A percentile compares a stretch with the other conserved stretches of the same genome.
These are phyloP conservation scores for Leptinotarsa haldemani DNA, from an alignment of 2,888 invertebrate species.

Conservation along the genomic window DNA sequence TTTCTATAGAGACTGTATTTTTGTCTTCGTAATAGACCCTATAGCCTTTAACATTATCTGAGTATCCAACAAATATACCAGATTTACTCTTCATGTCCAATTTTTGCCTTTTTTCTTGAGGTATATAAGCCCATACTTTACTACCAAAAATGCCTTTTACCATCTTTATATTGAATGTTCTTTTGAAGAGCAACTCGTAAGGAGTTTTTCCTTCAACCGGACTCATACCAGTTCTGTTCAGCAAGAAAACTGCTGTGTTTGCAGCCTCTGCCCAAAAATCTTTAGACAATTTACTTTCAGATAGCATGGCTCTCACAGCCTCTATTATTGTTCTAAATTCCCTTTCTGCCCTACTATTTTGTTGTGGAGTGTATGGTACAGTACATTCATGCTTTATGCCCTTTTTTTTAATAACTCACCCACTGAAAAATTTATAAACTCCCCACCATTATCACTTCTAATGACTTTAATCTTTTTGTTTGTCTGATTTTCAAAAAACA, in stretches of 20 bases:
- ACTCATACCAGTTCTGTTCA: conserved; percentile 18
- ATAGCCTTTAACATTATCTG: conserved; percentile 48
- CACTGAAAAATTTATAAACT: conserved; percentile 35
- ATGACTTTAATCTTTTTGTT: conserved; percentile 38
- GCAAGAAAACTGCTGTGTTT: conserved; percentile 22
- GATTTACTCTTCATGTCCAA: conserved; percentile 56
- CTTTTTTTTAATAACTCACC: conserved; percentile 21
- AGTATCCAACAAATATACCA: conserved; percentile 59
- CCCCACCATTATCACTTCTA: conserved; percentile 48
- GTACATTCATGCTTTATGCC: conserved; percentile 35
- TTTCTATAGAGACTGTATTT: conserved; percentile 4
- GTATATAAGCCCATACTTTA: conserved; percentile 47
- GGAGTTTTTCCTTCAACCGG: conserved; percentile 10
- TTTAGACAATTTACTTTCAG: conserved; percentile 19
- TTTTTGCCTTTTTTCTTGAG: conserved; percentile 56
- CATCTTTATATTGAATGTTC: conserved; percentile 13
- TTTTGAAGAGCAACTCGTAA: conserved; percentile 2
- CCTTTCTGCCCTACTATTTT: conserved; percentile 44
- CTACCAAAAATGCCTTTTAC: conserved; percentile 6
- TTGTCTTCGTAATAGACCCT: conserved; percentile 15
- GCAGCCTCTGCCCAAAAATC: conserved; percentile 16
- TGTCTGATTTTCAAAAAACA: neutral
- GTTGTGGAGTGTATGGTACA: conserved; percentile 42
- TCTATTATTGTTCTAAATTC: conserved; percentile 37
- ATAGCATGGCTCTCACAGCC: conserved; percentile 32